Conservation (phyloP, 2,888 invertebrate species). For the Brachypterus glaber region DNA sequence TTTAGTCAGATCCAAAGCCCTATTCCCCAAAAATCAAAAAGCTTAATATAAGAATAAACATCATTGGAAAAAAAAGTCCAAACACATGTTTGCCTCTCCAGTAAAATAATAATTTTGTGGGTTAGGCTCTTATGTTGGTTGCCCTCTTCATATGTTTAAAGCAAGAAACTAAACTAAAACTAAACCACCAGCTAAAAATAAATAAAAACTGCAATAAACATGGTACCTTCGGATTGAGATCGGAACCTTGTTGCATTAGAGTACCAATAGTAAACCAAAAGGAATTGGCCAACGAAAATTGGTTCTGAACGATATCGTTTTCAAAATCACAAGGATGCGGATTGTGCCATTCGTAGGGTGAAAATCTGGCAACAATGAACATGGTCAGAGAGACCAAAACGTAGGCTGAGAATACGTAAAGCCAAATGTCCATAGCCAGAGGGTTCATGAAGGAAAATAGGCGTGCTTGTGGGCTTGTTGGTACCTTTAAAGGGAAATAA, state of each 20-base stretch:
- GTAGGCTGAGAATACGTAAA: slow-evolving; percentile 73
- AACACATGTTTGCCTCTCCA: too few relatives aligned
- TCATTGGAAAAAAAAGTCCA: too few relatives aligned
- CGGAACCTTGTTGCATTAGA: slow-evolving; percentile 77
- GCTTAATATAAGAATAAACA: too few relatives aligned
- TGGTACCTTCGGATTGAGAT: slow-evolving; percentile 63
- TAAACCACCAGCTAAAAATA: neutral
- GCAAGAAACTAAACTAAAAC: too few relatives aligned
- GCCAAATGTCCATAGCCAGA: slow-evolving; percentile 77
- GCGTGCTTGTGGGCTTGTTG: slow-evolving; percentile 58
- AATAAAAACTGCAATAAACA: slow-evolving; percentile 11
- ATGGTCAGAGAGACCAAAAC: slow-evolving; percentile 67
- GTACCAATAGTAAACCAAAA: slow-evolving; percentile 88
- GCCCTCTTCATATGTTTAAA: too few relatives aligned
- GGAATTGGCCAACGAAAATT: slow-evolving; percentile 73
- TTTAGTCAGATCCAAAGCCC: too few relatives aligned
- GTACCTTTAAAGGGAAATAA: slow-evolving; percentile 56
- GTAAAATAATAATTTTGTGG: too few relatives aligned
- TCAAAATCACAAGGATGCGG: slow-evolving; percentile 60
- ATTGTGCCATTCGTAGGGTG: slow-evolving; percentile 72
- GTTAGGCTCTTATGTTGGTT: too few relatives aligned
- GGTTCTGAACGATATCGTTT: slow-evolving; percentile 58
- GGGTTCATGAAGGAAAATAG: slow-evolving; percentile 84
- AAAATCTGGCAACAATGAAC: slow-evolving; percentile 71
- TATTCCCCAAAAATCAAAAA: too few relatives aligned